Base-by-base conservation (phyloP, 2,113 vertebrate species). In the Phylloscopus trochiloides region DNA sequence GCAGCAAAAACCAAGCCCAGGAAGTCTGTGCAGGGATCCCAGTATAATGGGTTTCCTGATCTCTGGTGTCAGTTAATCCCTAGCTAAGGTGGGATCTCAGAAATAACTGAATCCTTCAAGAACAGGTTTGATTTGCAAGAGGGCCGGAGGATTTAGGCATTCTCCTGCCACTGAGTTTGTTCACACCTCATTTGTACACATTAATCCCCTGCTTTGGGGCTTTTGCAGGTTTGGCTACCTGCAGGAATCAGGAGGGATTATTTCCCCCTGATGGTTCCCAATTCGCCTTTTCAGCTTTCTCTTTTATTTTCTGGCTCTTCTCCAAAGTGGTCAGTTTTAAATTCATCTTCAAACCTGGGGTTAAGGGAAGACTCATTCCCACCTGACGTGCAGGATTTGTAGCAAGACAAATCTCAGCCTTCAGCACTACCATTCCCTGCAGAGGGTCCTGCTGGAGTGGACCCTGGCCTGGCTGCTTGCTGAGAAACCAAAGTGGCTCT, bases 241-340 rank as follows among this genome's bases (percentile, higher is more conserved):
- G 74, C 85, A 85, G 90, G 54, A 92, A 72, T 51, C 28, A 36
- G 54, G 58, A 76, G 62, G 95, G 81, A 95, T 94, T 95, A 92
- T 90, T 92, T 94, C 52, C 78, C 66, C 61, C 74, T 48, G 66
- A 81, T 78, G 92, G 82, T 68, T 65, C 73, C 66, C 28, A 72
- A 55, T 58, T 77, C 85, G 36, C 31, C 32, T 93, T 61, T 96
- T 68, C 78, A 66, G 45, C 45, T 75, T 43, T 61, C 42, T 72
- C 61, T 79, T 79, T 77, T 9, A 1, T 63, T 94, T 71, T 32
- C 48, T 93, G 68, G 54, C 94, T 78, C n/a, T 92, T 34, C 71
- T 94, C 88, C 94, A 85, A 72, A 82, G n/a, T 2, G 81, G 66
- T 61, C 55, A 57, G 42, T 57, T 82, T 88, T 76, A 88, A 88